Evolutionary conservation across 2,888 invertebrate species (phyloP), one percentile per base, ranked within the genome.

Genomic region (Lepas anatifera): DNA sequence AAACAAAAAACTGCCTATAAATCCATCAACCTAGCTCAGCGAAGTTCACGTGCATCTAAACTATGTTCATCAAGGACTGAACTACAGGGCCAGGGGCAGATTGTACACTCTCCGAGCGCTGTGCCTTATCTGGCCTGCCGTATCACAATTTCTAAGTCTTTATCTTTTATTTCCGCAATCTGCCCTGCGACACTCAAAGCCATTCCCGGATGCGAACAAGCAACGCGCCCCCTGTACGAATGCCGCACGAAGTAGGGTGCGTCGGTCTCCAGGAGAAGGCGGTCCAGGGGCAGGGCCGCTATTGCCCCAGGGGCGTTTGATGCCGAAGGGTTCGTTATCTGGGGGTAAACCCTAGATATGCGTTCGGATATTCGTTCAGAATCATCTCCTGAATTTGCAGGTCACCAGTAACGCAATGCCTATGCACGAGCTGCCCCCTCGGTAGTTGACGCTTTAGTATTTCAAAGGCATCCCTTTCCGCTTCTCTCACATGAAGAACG

Each of bases 171-270:
- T 3, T 7, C 7, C 10, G 46, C 46, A 16, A 39, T 67, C 69
- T 18, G 67, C 41, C 11, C 52, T 69, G 35, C 32, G 35, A 10
- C 46, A 6, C 13, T n/a, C 50, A 27, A 1, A 37, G 74, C 50
- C 75, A 76, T 22, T 35, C 37, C 35, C 70, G 69, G 72, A 25
- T 72, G 71, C 64, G 73, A 70, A 32, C 72, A 72, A 37, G 58
- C 58, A 35, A 46, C 8, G 35, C 37, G 1, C 35, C 50, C 25
- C 41, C 71, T 81, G 80, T 46, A 72, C 71, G 74, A 81, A 81
- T 76, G 77, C 77, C 73, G 80, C 81, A 35, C 81, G 75, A 13
- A 81, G 76, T 70, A 81, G 81, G 10, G 78, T 75, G 66, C 71
- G 69, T 16, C 76, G 77, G 69, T 46, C 46, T 46, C 46, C 3